Evolutionary conservation across 2,113 vertebrate genomes (phyloP).

Genomic region (Aix galericulata): DNA sequence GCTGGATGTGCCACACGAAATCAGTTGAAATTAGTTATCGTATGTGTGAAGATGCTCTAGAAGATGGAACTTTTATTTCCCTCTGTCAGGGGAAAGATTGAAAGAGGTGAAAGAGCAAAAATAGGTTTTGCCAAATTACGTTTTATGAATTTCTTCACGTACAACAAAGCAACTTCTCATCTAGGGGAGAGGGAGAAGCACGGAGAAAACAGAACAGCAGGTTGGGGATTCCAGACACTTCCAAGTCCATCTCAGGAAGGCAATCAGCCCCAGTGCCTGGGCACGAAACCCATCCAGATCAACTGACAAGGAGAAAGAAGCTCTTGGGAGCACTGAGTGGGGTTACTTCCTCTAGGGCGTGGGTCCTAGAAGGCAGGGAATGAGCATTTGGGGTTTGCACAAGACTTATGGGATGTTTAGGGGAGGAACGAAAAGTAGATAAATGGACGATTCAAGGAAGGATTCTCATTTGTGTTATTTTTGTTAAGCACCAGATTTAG

Average conservation of each 20-base stretch:
- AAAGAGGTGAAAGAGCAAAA: neutral
- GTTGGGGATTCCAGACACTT: neutral
- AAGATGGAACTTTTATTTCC: neutral
- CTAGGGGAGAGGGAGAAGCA: accelerated
- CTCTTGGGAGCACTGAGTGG: neutral
- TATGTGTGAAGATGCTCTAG: neutral
- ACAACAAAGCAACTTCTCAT: neutral
- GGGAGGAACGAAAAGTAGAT: neutral
- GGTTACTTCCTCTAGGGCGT: neutral
- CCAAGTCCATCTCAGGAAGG: neutral
- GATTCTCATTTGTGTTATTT: neutral
- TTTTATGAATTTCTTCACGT: neutral
- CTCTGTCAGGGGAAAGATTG: neutral
- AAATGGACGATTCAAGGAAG: neutral
- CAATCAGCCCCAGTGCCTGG: neutral
- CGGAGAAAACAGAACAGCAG: neutral
- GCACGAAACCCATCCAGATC: neutral
- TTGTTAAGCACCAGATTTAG: neutral
- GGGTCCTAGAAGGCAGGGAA: neutral
- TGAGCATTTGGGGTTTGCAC: neutral
- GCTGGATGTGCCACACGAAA: neutral
- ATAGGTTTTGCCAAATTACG: neutral
- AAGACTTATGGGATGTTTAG: neutral
- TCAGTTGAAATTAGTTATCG: neutral
- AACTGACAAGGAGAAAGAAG: neutral